Conservation (phyloP, 1,140 invertebrate species). For the Drosophila teissieri region DNA sequence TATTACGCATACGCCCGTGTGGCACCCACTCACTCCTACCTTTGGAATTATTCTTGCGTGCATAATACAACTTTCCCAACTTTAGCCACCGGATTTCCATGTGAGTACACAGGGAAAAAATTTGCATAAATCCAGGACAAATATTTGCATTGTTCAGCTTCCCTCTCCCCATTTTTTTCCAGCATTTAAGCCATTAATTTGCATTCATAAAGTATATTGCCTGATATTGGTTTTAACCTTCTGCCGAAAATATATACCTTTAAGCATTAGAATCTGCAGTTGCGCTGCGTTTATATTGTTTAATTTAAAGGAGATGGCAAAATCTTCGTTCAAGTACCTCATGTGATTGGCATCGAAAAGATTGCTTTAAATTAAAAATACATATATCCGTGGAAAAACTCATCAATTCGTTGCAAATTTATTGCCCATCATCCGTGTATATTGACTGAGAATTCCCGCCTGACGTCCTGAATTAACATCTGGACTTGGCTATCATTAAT, state of each 20-base stretch:
- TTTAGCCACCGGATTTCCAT: slow-evolving; percentile 25
- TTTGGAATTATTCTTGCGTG: slow-evolving; percentile 45
- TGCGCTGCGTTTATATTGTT: slow-evolving; percentile 21
- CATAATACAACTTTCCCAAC: slow-evolving; percentile 41
- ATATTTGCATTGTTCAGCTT: slow-evolving; percentile 57
- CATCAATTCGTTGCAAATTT: slow-evolving; percentile 31
- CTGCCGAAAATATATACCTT: slow-evolving; percentile 13
- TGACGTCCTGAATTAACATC: slow-evolving; percentile 43
- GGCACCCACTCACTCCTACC: not conserved
- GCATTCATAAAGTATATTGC: slow-evolving; percentile 53
- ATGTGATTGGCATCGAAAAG: not conserved
- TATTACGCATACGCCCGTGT: slow-evolving; percentile 43
- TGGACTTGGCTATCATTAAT: slow-evolving; percentile 52
- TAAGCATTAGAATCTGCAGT: slow-evolving; percentile 1
- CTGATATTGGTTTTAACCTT: slow-evolving; percentile 34
- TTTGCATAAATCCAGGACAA: slow-evolving; percentile 73
- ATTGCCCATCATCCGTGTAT: slow-evolving; percentile 24
- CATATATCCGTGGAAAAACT: slow-evolving; percentile 10
- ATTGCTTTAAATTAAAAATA: slow-evolving; percentile 15
- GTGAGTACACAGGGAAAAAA: slow-evolving; percentile 54
- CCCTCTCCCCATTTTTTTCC: slow-evolving; percentile 16
- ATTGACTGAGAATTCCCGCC: slow-evolving; percentile 21
- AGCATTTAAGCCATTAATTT: slow-evolving; percentile 52
- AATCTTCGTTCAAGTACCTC: not conserved
- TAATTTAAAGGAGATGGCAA: slow-evolving; percentile 15